Evolutionary conservation across 2,113 vertebrate species (phyloP), one percentile per base, ranked within the genome.

Genomic region (Bettongia penicillata): DNA sequence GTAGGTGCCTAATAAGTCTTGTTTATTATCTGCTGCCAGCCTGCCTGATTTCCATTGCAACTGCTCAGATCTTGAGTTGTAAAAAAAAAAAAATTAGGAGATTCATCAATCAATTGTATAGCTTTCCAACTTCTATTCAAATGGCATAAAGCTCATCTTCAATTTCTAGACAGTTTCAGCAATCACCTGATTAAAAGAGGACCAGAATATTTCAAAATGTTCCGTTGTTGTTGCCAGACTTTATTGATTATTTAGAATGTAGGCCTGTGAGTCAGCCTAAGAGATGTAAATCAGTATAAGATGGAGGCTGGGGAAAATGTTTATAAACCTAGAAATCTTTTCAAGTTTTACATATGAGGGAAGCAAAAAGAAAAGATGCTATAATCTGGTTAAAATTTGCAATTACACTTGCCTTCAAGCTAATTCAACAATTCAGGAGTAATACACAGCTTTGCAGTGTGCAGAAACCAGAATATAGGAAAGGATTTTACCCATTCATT

Each of bases 121-220:
- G 31, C 3, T 94, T 51, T 92, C 90, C 26, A 51, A 92, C 24
- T 22, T 89, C 91, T 93, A 91, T 68, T 84, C 92, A 92, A 91
- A 68, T 93, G 55, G 43, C 2, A 53, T 93, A 14, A 93, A 89
- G 61, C 16, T 53, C 14, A 90, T 90, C 91, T 92, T 93, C 37
- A 90, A 49, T 94, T 91, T 89, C 53, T 51, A 96, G 94, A 51
- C 77, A 37, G n/a, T 94, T 94, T 48, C 37, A 93, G 25, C 31
- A 94, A 91, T 91, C 92, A 49, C 57, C 24, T 89, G 31, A 94
- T 91, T 90, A 77, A 93, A 92, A 52, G 50, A 90, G 19, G 19
- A 90, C 55, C 31, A 28, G 16, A 43, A 55, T 77, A 91, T 53
- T 52, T 91, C 51, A 48, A 84, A 90, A 92, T 92, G 91, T 23